phyloP scores from a whole-genome alignment of 1,140 invertebrate species.

The Trichonephila clavata region DNA sequence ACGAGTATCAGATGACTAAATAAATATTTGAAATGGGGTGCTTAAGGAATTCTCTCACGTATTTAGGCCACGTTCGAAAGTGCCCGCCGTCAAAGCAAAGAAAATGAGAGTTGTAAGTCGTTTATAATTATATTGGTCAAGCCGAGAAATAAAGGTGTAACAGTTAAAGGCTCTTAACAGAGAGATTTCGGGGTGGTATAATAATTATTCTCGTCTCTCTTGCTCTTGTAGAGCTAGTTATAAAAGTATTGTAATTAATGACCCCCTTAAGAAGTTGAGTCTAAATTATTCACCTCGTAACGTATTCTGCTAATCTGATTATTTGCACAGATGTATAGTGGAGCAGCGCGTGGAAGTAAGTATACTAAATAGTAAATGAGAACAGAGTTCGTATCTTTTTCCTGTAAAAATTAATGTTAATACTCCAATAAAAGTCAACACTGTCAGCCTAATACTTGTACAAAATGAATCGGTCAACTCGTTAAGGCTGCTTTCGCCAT shows the following conservation, averaged over 20 bases:
- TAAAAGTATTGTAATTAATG: background rate
- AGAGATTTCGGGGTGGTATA: background rate
- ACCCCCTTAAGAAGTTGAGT: background rate
- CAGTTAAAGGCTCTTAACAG: background rate
- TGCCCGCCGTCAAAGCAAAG: background rate
- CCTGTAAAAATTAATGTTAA: too few relatives aligned
- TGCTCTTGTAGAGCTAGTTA: background rate
- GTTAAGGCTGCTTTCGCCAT: too few relatives aligned
- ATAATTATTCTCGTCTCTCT: background rate
- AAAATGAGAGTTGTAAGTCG: background rate
- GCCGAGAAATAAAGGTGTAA: background rate
- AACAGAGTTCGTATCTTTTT: too few relatives aligned
- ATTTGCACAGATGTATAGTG: background rate
- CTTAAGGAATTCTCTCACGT: slow-evolving; percentile 5
- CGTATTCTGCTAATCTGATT: background rate
- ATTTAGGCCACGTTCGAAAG: background rate
- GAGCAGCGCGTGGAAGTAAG: too few relatives aligned
- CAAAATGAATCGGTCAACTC: too few relatives aligned
- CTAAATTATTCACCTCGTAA: background rate
- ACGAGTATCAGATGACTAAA: slow-evolving; percentile 14
- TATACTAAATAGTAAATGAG: too few relatives aligned
- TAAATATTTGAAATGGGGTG: slow-evolving; percentile 21
- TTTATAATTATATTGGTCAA: slow-evolving; percentile 15
- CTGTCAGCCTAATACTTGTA: too few relatives aligned
- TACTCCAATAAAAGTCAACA: too few relatives aligned